Conservation (phyloP, 2,888 invertebrate genomes). For the Formica aserva region DNA sequence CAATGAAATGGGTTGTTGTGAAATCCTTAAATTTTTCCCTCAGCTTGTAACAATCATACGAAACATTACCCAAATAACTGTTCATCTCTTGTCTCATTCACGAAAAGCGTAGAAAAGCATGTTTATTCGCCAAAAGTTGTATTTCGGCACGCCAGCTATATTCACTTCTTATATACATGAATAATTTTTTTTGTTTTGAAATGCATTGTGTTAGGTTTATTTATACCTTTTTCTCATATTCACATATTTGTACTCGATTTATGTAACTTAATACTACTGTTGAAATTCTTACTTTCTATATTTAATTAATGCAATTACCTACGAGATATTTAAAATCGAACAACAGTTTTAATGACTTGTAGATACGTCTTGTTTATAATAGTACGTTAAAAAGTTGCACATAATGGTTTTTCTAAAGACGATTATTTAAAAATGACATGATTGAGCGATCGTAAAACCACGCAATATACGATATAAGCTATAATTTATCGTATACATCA, state of each 20-base stretch:
- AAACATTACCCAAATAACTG: slow-evolving; percentile 34
- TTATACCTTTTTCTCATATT: neutral
- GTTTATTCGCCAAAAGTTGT: slow-evolving; percentile 12
- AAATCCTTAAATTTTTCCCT: slow-evolving; percentile 31
- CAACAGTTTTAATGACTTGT: neutral
- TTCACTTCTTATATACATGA: neutral
- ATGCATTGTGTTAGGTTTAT: slow-evolving; percentile 2
- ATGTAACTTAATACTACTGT: neutral
- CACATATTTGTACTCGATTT: neutral
- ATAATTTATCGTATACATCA: neutral
- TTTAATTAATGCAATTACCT: neutral
- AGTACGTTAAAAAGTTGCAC: neutral
- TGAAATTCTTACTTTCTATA: neutral
- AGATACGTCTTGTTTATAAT: neutral
- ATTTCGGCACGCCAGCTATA: neutral
- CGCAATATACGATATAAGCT: neutral
- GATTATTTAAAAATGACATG: neutral
- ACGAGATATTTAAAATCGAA: neutral
- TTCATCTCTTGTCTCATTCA: slow-evolving; percentile 10
- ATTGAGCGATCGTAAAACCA: neutral
- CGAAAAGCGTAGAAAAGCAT: slow-evolving; percentile 1
- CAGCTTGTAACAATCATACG: slow-evolving; percentile 26
- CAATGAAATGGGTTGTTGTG: slow-evolving; percentile 37
- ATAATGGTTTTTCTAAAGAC: neutral
- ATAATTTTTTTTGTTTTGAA: neutral